Conservation (phyloP, 2,888 invertebrate genomes). For the Cephus spinipes region DNA sequence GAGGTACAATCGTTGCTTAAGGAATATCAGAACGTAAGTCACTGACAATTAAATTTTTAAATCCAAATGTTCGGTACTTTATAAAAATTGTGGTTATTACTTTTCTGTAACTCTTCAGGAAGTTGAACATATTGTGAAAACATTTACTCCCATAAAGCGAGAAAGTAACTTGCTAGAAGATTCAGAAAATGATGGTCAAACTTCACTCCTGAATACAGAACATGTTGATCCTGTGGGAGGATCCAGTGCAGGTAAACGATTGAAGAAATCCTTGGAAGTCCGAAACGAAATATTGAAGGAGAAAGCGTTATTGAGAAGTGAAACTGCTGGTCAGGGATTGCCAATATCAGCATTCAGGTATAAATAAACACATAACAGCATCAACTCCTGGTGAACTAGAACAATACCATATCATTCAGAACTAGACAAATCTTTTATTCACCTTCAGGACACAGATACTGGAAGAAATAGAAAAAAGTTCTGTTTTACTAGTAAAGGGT, state of each 20-base stretch:
- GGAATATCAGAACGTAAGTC: conserved; percentile 67
- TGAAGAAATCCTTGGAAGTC: not conserved
- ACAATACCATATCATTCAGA: no score
- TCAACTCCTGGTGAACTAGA: no score
- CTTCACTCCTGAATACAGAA: not conserved
- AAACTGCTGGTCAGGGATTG: no score
- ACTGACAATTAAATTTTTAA: conserved; percentile 34
- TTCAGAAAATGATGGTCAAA: not conserved
- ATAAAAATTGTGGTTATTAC: not conserved
- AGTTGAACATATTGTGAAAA: not conserved
- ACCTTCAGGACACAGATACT: conserved; percentile 68
- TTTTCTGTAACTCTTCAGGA: not conserved
- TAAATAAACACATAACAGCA: no score
- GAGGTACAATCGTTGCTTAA: conserved; percentile 66
- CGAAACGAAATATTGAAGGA: conserved; percentile 20
- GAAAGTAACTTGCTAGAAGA: conserved; percentile 3
- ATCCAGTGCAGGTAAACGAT: not conserved
- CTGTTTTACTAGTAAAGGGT: conserved; percentile 74
- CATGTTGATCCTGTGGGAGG: conserved; percentile 28
- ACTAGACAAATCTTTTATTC: conserved; percentile 1
- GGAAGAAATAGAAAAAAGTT: conserved; percentile 67
- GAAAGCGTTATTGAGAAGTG: no score
- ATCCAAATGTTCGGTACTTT: not conserved
- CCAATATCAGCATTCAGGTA: no score
- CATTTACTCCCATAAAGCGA: not conserved